Evolutionary conservation across 2,113 vertebrate genomes (phyloP).

Genomic region (Pungitius pungitius): DNA sequence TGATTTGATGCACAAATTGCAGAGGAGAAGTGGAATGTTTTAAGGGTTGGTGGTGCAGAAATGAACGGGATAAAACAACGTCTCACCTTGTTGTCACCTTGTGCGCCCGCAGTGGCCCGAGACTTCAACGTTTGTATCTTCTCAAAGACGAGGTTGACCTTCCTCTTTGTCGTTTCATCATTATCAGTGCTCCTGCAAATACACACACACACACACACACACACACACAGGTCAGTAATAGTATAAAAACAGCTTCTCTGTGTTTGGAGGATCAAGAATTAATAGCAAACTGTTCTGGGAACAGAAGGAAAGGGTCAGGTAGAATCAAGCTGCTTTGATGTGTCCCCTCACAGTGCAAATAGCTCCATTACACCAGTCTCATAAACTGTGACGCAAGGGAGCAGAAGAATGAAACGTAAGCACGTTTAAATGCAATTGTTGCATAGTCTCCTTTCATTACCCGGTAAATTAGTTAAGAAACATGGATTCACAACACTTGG

Average conservation of each 20-base stretch:
- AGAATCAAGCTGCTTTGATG: constrained; percentile 73
- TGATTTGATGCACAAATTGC: not conserved
- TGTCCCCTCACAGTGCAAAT: constrained; percentile 67
- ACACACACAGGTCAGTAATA: constrained; percentile 29
- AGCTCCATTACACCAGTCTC: constrained; percentile 56
- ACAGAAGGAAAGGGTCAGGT: constrained; percentile 42
- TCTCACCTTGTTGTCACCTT: constrained; percentile 80
- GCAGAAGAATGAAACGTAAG: constrained; percentile 23
- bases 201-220: constrained; percentile 40
- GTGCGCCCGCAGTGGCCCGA: constrained; percentile 85
- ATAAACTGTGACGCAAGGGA: constrained; percentile 34
- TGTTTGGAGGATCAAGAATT: constrained; percentile 41
- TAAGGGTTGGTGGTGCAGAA: constrained; percentile 32
- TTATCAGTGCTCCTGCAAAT: constrained; percentile 88
- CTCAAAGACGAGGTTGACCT: constrained; percentile 98
- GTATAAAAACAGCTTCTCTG: constrained; percentile 13
- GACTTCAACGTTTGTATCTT: constrained; percentile 99
- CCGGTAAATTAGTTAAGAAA: not conserved
- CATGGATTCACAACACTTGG: not conserved
- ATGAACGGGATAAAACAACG: constrained; percentile 22
- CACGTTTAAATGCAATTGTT: not conserved
- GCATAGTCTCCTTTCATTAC: not conserved
- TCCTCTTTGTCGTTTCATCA: constrained; percentile 93
- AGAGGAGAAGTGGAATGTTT: not conserved
- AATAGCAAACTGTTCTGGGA: constrained; percentile 63